These are phyloP conservation scores for Bubo blakistoni DNA, from an alignment of 2,113 vertebrate species.

Conservation along the genomic window DNA sequence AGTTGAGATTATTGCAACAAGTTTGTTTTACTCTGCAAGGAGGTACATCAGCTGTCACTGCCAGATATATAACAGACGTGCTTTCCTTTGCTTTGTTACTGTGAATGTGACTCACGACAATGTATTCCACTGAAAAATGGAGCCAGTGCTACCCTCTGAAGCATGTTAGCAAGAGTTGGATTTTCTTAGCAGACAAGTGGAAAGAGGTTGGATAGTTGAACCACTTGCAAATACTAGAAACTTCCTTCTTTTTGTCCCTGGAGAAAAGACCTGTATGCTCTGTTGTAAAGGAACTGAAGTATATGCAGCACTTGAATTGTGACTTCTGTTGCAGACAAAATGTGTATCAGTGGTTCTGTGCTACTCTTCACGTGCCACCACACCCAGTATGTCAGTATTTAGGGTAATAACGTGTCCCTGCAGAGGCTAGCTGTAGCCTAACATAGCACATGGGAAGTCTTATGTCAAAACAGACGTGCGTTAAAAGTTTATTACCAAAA, in stretches of 20 bases:
- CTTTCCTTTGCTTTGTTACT: background rate
- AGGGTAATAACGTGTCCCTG: background rate
- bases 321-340: background rate
- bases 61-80: background rate
- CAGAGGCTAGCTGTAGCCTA: background rate
- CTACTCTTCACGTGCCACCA: background rate
- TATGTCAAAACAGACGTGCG: background rate
- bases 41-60: background rate
- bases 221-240: background rate
- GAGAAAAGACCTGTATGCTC: background rate
- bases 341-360: background rate
- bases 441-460: background rate
- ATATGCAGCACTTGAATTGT: background rate
- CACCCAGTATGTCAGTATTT: background rate
- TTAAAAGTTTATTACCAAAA: background rate
- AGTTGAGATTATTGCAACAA: background rate
- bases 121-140: background rate
- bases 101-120: rapidly evolving
- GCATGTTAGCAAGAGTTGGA: background rate
- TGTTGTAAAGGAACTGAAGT: background rate
- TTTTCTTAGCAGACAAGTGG: background rate
- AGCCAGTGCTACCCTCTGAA: background rate
- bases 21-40: background rate
- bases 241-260: background rate
- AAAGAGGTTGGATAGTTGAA: background rate